These are phyloP conservation scores for Microctenopoma stevenorrisi DNA, from an alignment of 2,797 vertebrate genomes.

Conservation along the genomic window DNA sequence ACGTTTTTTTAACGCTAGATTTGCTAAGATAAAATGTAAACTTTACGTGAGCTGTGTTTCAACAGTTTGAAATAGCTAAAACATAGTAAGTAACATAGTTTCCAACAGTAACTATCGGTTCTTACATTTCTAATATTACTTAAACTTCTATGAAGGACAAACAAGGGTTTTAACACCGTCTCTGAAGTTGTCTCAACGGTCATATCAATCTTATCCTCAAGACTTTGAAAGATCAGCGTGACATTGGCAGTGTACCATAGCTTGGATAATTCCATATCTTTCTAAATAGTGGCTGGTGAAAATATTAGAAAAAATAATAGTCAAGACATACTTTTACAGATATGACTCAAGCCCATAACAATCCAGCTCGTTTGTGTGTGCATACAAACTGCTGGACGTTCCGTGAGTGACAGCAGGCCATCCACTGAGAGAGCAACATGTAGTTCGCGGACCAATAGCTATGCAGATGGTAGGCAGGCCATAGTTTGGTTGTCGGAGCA, in stretches of 20 bases:
- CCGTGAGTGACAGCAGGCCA: conserved; percentile 7
- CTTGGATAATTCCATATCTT: background rate
- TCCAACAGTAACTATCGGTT: background rate
- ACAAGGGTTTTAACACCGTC: background rate
- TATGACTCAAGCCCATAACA: conserved; percentile 63
- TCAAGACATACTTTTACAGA: conserved; percentile 74
- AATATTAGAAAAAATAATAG: conserved; percentile 32
- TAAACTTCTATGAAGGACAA: background rate
- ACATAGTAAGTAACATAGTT: background rate
- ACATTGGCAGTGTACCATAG: background rate
- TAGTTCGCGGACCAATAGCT: conserved; percentile 35
- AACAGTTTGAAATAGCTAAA: background rate
- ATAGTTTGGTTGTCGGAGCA: conserved; percentile 49
- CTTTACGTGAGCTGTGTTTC: conserved; percentile 2
- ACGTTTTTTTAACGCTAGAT: background rate
- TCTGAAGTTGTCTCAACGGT: conserved; percentile 8
- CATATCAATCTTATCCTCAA: conserved; percentile 23
- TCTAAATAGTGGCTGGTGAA: background rate
- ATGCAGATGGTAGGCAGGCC: conserved; percentile 46
- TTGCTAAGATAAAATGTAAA: conserved; percentile 9
- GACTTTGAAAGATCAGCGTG: background rate
- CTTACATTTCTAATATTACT: background rate
- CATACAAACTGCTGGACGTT: conserved; percentile 49
- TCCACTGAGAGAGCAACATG: conserved; percentile 44
- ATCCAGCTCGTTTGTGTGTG: conserved; percentile 26